A percentile compares a stretch with the other conserved stretches of the same genome.
phyloP scores from a whole-genome alignment of 2,888 invertebrate genomes.

The Temnothorax ravouxi region DNA sequence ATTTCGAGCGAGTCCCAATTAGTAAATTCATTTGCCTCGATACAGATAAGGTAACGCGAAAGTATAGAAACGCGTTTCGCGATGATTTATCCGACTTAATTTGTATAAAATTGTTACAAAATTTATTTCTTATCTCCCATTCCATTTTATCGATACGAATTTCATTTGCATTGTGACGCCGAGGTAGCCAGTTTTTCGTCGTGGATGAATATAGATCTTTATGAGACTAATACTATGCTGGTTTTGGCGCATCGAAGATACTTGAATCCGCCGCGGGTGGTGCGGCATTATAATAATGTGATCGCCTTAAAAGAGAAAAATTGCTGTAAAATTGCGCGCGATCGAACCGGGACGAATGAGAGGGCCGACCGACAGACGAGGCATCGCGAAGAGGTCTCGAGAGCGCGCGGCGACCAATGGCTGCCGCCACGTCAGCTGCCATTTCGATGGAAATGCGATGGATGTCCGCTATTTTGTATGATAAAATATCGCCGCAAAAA shows the following conservation, averaged over 20 bases:
- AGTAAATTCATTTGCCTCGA: constrained; percentile 48
- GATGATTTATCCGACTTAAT: constrained; percentile 42
- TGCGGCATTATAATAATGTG: constrained; percentile 81
- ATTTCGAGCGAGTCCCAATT: constrained; percentile 43
- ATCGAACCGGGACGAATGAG: constrained; percentile 76
- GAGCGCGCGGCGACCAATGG: constrained; percentile 75
- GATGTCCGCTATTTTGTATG: constrained; percentile 84
- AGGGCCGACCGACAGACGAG: constrained; percentile 59
- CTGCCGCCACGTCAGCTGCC: constrained; percentile 82
- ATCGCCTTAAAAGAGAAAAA: constrained; percentile 85
- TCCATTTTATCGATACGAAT: neutral
- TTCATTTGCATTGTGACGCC: neutral
- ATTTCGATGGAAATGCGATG: constrained; percentile 85
- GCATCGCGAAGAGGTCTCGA: constrained; percentile 65
- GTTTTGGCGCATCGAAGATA: constrained; percentile 28
- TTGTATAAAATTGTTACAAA: neutral
- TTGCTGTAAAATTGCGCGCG: constrained; percentile 85
- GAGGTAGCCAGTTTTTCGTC: constrained; percentile 22
- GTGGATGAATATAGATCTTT: neutral
- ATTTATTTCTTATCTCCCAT: constrained; percentile 3
- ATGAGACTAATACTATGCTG: neutral
- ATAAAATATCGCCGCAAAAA: constrained; percentile 83
- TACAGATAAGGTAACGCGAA: constrained; percentile 25
- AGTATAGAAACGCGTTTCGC: neutral
- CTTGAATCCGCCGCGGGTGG: constrained; percentile 59